Conservation (phyloP, 1,140 invertebrate genomes). For the Polypedilum pembai region DNA sequence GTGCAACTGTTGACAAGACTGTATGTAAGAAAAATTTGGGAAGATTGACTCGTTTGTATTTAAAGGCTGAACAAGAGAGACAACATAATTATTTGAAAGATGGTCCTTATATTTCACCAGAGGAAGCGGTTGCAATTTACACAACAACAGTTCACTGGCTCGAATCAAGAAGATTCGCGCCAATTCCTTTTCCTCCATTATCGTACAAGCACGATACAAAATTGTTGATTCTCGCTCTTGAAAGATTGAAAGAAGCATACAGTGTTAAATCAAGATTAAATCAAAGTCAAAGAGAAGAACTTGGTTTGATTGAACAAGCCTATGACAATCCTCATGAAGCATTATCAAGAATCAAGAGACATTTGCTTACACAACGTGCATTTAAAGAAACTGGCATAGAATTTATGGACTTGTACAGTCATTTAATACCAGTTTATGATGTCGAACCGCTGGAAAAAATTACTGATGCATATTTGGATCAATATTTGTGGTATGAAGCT, state of each 20-base stretch:
- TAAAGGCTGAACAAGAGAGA: slow-evolving; percentile 98
- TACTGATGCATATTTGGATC: slow-evolving; percentile 99
- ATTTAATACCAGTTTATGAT: slow-evolving; percentile 97
- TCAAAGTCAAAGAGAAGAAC: slow-evolving; percentile 97
- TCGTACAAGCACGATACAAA: slow-evolving; percentile 99
- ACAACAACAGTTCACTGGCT: slow-evolving; percentile 99
- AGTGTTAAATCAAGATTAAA: slow-evolving; percentile 97
- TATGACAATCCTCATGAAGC: slow-evolving; percentile 99
- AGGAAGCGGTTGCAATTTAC: slow-evolving; percentile 99
- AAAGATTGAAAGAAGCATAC: slow-evolving; percentile 97
- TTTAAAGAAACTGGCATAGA: slow-evolving; percentile 99
- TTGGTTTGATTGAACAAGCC: slow-evolving; percentile 98
- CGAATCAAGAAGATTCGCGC: slow-evolving; percentile 94
- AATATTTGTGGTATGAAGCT: slow-evolving; percentile 99
- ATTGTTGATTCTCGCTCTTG: slow-evolving; percentile 90
- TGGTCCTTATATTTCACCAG: slow-evolving; percentile 97
- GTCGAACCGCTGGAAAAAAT: slow-evolving; percentile 99
- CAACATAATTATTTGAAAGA: slow-evolving; percentile 99
- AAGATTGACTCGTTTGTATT: slow-evolving; percentile 86
- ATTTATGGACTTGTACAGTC: slow-evolving; percentile 99
- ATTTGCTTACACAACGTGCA: slow-evolving; percentile 93
- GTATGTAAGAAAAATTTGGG: slow-evolving; percentile 99
- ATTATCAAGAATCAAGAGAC: slow-evolving; percentile 97
- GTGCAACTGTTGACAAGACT: slow-evolving; percentile 96
- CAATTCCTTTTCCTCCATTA: slow-evolving; percentile 97